phyloP scores from a whole-genome alignment of 2,797 vertebrate species.

The Gadopsis marmoratus region DNA sequence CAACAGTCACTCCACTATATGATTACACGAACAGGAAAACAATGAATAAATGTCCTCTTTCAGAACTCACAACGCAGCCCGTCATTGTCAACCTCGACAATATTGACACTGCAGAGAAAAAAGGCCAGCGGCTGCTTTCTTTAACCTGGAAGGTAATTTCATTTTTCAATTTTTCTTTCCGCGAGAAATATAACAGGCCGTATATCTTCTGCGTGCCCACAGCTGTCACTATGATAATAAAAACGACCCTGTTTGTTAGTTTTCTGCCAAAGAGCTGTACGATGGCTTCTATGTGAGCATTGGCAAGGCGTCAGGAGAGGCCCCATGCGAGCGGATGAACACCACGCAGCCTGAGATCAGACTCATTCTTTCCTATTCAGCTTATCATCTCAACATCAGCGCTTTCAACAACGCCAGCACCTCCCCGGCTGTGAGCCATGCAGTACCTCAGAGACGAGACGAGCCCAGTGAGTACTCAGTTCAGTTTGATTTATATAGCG shows the following conservation, averaged over 20 bases:
- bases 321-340: rapidly evolving
- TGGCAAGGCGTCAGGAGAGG: conserved; percentile 80
- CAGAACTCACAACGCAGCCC: conserved; percentile 83
- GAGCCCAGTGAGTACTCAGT: conserved; percentile 31
- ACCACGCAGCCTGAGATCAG: conserved; percentile 47
- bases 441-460: conserved; percentile 26
- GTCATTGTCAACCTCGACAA: conserved; percentile 62
- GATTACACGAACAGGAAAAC: background rate
- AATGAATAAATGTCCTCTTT: too few species aligned
- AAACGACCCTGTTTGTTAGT: conserved; percentile 67
- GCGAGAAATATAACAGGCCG: background rate
- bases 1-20: background rate
- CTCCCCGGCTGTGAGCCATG: conserved; percentile 64
- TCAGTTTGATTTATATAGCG: too few species aligned
- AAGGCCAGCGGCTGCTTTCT: conserved; percentile 76
- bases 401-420: conserved; percentile 75
- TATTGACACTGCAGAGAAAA: conserved; percentile 23
- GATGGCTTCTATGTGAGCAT: conserved; percentile 78
- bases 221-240: background rate
- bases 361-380: conserved; percentile 80
- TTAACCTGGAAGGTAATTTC: conserved; percentile 86
- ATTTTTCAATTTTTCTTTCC: too few species aligned
- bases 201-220: background rate
- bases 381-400: conserved; percentile 69
- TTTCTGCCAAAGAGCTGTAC: conserved; percentile 52